Conservation (phyloP, 2,888 invertebrate species). For the Macrophya alboannulata region DNA sequence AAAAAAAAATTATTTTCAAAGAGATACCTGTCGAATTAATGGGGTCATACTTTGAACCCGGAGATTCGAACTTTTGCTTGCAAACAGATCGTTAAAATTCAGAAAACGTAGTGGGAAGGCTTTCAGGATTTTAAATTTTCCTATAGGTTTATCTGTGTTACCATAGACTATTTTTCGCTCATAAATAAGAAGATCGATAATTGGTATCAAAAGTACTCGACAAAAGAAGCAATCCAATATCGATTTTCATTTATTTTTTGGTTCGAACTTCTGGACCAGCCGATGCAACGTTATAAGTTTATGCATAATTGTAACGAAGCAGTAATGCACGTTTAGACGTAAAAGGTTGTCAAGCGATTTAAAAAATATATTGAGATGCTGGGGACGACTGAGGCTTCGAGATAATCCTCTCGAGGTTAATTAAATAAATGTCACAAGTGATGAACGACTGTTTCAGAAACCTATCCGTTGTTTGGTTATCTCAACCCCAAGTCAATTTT, state of each 20-base stretch:
- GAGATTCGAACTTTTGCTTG: background rate
- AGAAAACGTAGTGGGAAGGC: background rate
- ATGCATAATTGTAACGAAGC: too few relatives aligned
- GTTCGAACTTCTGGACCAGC: background rate
- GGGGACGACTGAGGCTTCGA: background rate
- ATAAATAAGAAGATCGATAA: too few relatives aligned
- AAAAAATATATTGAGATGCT: background rate
- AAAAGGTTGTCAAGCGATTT: background rate
- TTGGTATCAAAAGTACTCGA: too few relatives aligned
- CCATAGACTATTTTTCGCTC: too few relatives aligned
- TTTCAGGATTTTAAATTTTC: background rate
- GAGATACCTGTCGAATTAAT: background rate
- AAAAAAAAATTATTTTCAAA: background rate
- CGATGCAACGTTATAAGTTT: background rate
- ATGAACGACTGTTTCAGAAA: background rate
- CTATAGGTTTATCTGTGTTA: background rate
- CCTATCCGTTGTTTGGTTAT: background rate
- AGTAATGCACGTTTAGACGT: background rate
- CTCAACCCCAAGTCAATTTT: background rate
- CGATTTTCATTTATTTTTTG: background rate
- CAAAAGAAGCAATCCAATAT: background rate
- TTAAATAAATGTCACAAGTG: constrained; percentile 14
- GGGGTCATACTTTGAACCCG: background rate
- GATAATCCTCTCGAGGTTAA: background rate
- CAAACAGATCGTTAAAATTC: background rate